Evolutionary conservation across 2,113 vertebrate genomes (phyloP).

Genomic region (Numenius arquata): DNA sequence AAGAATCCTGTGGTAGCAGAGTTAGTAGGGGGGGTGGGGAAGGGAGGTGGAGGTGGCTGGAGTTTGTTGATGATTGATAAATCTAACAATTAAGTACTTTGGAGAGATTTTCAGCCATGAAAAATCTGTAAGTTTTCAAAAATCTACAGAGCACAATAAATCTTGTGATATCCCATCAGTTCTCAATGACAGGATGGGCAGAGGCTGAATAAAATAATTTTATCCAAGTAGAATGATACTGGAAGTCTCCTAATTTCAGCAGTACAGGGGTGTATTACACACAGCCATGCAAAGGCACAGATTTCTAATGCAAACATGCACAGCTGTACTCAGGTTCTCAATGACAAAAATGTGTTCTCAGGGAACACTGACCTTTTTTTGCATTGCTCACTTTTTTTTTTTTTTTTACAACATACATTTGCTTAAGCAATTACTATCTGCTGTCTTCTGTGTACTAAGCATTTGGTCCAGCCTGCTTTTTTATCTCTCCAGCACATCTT

Average conservation of each 20-base stretch:
- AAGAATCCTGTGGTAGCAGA: background rate
- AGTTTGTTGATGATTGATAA: background rate
- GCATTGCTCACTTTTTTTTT: background rate
- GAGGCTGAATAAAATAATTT: background rate
- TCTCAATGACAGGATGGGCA: background rate
- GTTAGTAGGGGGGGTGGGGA: too few relatives aligned
- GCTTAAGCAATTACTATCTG: conserved; percentile 21
- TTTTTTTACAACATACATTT: background rate
- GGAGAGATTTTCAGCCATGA: background rate
- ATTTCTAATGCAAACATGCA: background rate
- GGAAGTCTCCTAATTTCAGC: background rate
- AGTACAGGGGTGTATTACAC: background rate
- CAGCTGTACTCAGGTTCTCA: background rate
- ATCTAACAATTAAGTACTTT: background rate
- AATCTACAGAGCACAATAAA: background rate
- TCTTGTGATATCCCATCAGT: background rate
- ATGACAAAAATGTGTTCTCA: too few relatives aligned
- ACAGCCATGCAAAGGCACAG: background rate
- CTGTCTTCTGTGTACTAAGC: background rate
- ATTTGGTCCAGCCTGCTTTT: background rate
- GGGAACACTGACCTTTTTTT: background rate
- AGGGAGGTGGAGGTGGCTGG: too few relatives aligned
- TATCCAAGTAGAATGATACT: background rate
- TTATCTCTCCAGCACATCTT: background rate
- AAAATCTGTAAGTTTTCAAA: background rate